These are phyloP conservation scores for Silurus lanzhouensis DNA, from an alignment of 2,797 vertebrate species.

Conservation along the genomic window DNA sequence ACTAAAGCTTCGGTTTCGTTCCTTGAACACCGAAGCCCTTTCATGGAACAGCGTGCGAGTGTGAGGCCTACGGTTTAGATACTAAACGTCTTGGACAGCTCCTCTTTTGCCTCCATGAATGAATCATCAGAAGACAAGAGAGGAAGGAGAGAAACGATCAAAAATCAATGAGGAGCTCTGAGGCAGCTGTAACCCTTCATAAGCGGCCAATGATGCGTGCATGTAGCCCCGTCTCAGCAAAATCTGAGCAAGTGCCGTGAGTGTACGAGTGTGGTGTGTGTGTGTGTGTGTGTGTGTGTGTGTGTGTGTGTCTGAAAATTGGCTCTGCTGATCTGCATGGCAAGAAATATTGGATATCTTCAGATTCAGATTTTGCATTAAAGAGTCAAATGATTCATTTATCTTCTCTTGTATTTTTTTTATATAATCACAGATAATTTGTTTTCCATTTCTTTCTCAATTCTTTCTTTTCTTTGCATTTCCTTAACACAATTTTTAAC, in stretches of 20 bases:
- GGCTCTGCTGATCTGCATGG: neutral
- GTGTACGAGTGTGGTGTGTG: neutral
- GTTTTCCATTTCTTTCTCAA: too few relatives aligned
- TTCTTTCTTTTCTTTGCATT: too few relatives aligned
- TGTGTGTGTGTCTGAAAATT: constrained; percentile 6
- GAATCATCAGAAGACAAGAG: constrained; percentile 72
- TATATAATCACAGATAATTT: too few relatives aligned
- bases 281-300: neutral
- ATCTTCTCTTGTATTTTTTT: too few relatives aligned
- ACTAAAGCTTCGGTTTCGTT: neutral
- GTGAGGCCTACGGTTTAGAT: constrained; percentile 62
- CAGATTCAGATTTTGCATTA: neutral
- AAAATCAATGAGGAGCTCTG: constrained; percentile 69
- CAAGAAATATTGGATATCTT: neutral
- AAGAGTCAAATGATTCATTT: too few relatives aligned
- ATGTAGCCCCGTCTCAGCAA: neutral
- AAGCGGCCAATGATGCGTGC: constrained; percentile 45
- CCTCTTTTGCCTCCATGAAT: constrained; percentile 76
- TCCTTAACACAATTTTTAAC: too few relatives aligned
- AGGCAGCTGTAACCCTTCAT: constrained; percentile 58
- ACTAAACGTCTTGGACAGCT: constrained; percentile 66
- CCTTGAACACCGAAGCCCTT: neutral
- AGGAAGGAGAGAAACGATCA: constrained; percentile 63
- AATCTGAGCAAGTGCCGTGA: neutral
- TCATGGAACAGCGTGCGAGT: constrained; percentile 39